Evolutionary conservation across 2,888 invertebrate species (phyloP).

Genomic region (Tiliacea aurago): DNA sequence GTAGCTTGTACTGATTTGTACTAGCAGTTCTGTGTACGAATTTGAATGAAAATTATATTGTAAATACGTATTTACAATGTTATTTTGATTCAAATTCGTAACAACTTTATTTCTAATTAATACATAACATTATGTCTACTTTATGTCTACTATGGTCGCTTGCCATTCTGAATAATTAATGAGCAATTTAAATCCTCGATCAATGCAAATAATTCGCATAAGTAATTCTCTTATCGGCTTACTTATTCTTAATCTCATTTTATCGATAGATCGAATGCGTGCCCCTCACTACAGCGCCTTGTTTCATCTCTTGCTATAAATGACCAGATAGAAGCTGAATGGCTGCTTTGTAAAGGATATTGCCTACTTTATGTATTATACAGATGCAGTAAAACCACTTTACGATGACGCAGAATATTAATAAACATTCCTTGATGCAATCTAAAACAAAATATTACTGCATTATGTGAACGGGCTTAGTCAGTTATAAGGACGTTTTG

Average conservation of each 20-base stretch:
- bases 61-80: background rate
- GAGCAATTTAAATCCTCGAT: slow-evolving; percentile 22
- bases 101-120: no score
- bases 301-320: slow-evolving; percentile 89
- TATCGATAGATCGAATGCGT: slow-evolving; percentile 70
- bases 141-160: background rate
- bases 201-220: slow-evolving; percentile 33
- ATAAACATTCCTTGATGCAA: slow-evolving; percentile 60
- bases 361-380: slow-evolving; percentile 87
- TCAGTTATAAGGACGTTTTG: slow-evolving; percentile 14
- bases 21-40: no score
- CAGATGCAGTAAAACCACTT: slow-evolving; percentile 83
- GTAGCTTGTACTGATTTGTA: no score
- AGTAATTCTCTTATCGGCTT: slow-evolving; percentile 37
- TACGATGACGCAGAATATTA: slow-evolving; percentile 73
- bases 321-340: slow-evolving; percentile 89
- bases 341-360: slow-evolving; percentile 86
- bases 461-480: slow-evolving; percentile 36
- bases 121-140: no score
- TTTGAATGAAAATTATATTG: no score
- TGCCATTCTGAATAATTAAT: slow-evolving; percentile 3
- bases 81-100: no score
- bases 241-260: slow-evolving; percentile 53
- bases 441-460: slow-evolving; percentile 50
- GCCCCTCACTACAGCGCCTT: slow-evolving; percentile 78